Evolutionary conservation across 2,888 invertebrate species (phyloP).

Genomic region (Nineta flava): DNA sequence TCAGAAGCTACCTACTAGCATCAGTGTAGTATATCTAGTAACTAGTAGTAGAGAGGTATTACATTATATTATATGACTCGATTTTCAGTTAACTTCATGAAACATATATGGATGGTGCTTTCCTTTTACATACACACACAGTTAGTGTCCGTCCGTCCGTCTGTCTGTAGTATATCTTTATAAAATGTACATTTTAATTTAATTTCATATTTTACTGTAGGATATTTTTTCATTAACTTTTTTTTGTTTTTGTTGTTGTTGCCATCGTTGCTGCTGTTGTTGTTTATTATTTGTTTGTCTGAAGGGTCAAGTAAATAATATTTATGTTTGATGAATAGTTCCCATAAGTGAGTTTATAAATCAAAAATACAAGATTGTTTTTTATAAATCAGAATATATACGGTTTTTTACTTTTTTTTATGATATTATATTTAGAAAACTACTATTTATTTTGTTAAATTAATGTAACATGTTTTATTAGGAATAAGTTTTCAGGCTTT

Average conservation of each 20-base stretch:
- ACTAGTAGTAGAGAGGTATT: not conserved
- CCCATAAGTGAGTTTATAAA: constrained; percentile 3
- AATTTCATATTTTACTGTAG: constrained; percentile 15
- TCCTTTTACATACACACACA: constrained; percentile 16
- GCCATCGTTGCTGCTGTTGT: too few species aligned
- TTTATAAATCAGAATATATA: not conserved
- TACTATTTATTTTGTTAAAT: too few species aligned
- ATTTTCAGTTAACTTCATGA: constrained; percentile 19
- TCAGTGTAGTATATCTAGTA: not conserved
- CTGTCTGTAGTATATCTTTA: constrained; percentile 14
- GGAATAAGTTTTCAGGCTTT: too few species aligned
- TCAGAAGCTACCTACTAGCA: constrained; percentile 10
- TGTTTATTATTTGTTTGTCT: not conserved
- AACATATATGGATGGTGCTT: too few species aligned
- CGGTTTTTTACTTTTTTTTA: not conserved
- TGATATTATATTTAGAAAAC: not conserved
- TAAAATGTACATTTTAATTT: constrained; percentile 25
- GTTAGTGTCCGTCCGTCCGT: not conserved
- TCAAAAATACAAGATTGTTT: too few species aligned
- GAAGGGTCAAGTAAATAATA: constrained; percentile 4
- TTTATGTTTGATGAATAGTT: constrained; percentile 13
- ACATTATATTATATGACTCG: constrained; percentile 6
- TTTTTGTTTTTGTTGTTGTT: not conserved
- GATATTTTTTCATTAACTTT: constrained; percentile 4
- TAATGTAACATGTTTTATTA: too few species aligned